Base-by-base conservation (phyloP, 2,113 vertebrate species). In the Ceyx margarethae region DNA sequence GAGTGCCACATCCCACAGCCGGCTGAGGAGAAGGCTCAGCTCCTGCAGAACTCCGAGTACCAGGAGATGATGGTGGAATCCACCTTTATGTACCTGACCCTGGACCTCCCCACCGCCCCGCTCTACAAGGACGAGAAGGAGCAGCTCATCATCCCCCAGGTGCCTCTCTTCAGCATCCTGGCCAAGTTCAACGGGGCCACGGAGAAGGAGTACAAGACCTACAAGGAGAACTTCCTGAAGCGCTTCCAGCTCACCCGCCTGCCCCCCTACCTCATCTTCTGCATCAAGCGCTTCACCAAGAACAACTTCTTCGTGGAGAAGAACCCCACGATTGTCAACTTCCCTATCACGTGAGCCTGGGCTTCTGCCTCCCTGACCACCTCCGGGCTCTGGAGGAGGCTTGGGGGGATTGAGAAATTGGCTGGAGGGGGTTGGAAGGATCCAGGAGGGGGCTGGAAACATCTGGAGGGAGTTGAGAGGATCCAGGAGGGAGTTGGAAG, bases 301-400 rank as follows among this genome's bases (percentile, higher is more conserved):
- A 99, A 99, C 97, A 99, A 99, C 97, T 99, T 99, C 96, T 99
- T 99, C 21, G 98, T 99, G 87, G 99, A 99, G 95, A 99, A 99
- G 96, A 99, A 99, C 85, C 99, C 99, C 14, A 99, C 99, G 37
- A 99, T 99, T 5, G 99, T 99, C 91, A 99, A 99, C 96, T 99
- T 99, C 76, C 99, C 99, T 21, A 99, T 99, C 96, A 99, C 99
- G 99, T 99, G 90, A 95, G 37, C 37, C 37, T 37, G 37, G 37
- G 10, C 35, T 37, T 10, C 35, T 37, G 35, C 37, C 37, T 37
- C 37, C 37, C 37, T 37, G 37, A 37, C 37, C 37, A 37, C 37
- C 37, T 37, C 37, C 10, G 37, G 37, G 11, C 37, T 37, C 37
- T 37, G 37, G 37, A 37, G 37, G 37, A 37, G 37, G 37, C 37